Base-by-base conservation (phyloP, 2,888 invertebrate genomes). In the Argyra leucocephala region DNA sequence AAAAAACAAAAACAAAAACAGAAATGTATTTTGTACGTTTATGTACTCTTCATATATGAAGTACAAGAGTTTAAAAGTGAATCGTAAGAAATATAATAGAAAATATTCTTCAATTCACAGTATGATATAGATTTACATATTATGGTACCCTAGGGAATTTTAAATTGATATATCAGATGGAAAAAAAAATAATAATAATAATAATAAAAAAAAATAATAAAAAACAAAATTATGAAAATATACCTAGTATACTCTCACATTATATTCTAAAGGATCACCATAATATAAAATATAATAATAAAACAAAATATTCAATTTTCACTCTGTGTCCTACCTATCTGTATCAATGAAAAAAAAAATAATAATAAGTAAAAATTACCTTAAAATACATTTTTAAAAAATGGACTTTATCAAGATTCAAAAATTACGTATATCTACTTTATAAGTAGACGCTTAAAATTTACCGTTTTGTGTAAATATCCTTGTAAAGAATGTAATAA, bases 81-180 rank as follows among this genome's bases (percentile, higher is more conserved):
- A 6, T 31, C 31, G 3, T 10, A 37, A 37, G 9, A 26, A 26
- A 26, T 4, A 37, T 9, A 37, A 6, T 3, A 37, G 15, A 5
- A 48, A 15, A 48, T 48, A 15, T 48, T 48, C 48, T 48, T 48
- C 48, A 48, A 48, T 48, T 48, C 48, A 48, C 48, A 48, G 61
- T 62, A 64, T 67, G 65, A 66, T 69, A 66, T 22, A 22, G 66
- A 69, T 69, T 69, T 69, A 66, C 66, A 67, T 62, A 62, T 69
- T 66, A 69, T 67, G 65, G 66, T 64, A 66, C 69, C 67, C 65
- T 37, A 24, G 69, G 69, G 69, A 69, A 69, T 66, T 67, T 67
- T 62, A 65, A 66, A 69, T 68, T 67, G 64, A 68, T 48, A 48
- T 48, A 5, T 31, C 6, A 31, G 31, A 31, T 7, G 10, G 31